Evolutionary conservation across 2,797 vertebrate species (phyloP), one percentile per base, ranked within the genome.

Genomic region (Sibirionetta formosa): DNA sequence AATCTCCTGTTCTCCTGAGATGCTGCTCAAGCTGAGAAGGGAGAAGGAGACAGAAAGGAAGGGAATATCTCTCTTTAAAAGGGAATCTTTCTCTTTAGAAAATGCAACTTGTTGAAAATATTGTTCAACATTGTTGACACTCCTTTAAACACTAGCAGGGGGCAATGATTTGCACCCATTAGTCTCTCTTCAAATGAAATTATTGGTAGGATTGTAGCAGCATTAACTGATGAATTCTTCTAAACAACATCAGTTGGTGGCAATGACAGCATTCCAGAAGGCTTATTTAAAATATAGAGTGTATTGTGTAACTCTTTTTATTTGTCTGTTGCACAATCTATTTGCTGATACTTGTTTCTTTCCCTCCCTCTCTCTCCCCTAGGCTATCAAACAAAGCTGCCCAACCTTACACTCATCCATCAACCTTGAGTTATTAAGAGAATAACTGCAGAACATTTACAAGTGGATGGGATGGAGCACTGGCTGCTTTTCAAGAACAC

Each of bases 401-500:
- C 93, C 93, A 85, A 87, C 90, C 86, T 96, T 94, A 94, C 93
- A 92, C 38, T 86, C 83, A 96, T 97, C 97, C 87, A 93, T 98
- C 97, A 98, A 86, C 88, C 60, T n/a, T 44, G 84, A 96, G 70
- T 96, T 95, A 94, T 82, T 93, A 92, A 97, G 94, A 91, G 93
- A 96, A 93, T 87, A 93, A 88, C 93, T 96, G 94, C 95, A 96
- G 95, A 94, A 92, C 86, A 86, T 93, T 96, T 97, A 91, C 95
- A 95, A 97, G 96, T 83, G 76, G 83, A 97, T 94, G 72, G 93
- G 94, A 90, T 79, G 91, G 95, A 94, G 90, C 81, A 35, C 94
- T 96, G 96, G 97, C 97, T 87, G 83, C 88, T 70, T 96, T 97
- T 97, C 97, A 97, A 98, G 91, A 96, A 96, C 87, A 94, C 17